These are phyloP conservation scores for Yponomeuta plumbellus DNA, from an alignment of 2,888 invertebrate species.

Conservation along the genomic window DNA sequence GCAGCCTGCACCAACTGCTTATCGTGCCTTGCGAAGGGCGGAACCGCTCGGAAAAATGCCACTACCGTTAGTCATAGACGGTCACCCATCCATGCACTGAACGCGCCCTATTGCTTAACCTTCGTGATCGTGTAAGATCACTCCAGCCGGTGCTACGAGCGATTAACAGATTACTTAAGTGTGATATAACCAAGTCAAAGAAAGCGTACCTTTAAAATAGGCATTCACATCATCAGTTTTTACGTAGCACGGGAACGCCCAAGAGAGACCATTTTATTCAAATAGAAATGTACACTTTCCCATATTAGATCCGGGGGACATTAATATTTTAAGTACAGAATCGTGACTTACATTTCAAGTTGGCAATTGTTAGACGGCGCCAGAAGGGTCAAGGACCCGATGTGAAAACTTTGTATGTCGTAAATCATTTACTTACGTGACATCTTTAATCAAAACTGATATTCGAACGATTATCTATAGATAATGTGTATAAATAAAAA, in stretches of 20 bases:
- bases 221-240: neutral
- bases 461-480: neutral
- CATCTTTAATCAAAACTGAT: neutral
- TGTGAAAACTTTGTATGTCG: neutral
- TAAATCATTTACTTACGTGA: conserved; percentile 1
- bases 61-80: too few relatives aligned
- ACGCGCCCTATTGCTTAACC: too few relatives aligned
- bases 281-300: conserved; percentile 5
- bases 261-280: conserved; percentile 12
- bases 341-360: conserved; percentile 1
- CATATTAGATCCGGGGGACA: neutral
- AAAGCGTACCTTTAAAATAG: too few relatives aligned
- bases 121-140: too few relatives aligned
- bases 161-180: too few relatives aligned
- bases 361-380: neutral
- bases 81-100: too few relatives aligned
- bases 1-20: too few relatives aligned
- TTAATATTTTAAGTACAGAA: neutral
- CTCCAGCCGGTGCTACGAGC: too few relatives aligned
- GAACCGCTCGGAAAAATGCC: too few relatives aligned
- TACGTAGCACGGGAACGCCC: neutral
- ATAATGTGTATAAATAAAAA: too few relatives aligned
- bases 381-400: conserved; percentile 2
- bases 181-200: too few relatives aligned
- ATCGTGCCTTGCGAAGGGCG: too few relatives aligned